Conservation (phyloP, 2,888 invertebrate genomes). For the Pollenia griseotomentosa region DNA sequence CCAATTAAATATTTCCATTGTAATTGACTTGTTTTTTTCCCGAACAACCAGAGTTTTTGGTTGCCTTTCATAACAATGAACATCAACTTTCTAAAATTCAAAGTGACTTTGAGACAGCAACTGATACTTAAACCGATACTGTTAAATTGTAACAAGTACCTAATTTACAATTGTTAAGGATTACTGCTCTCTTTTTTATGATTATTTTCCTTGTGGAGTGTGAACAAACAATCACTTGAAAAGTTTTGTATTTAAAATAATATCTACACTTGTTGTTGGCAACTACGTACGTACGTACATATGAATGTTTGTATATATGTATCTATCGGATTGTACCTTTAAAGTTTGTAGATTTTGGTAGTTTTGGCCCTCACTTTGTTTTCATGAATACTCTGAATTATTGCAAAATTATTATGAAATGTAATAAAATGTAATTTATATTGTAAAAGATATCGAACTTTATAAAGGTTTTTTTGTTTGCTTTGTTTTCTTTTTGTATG, state of each 20-base stretch:
- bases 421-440: conserved; percentile 72
- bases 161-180: conserved; percentile 16
- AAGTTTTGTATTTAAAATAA: conserved; percentile 1
- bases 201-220: not conserved
- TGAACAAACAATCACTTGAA: conserved; percentile 15
- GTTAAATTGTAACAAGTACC: conserved; percentile 21
- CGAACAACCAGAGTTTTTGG: not conserved
- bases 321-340: not conserved
- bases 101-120: not conserved
- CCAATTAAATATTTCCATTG: not conserved
- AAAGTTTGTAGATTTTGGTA: not conserved
- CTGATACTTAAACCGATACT: not conserved
- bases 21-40: conserved; percentile 7
- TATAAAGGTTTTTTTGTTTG: conserved; percentile 21
- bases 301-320: not conserved
- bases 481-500: too few species aligned
- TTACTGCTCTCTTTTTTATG: not conserved
- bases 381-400: conserved; percentile 36
- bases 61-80: not conserved
- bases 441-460: conserved; percentile 65
- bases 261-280: conserved; percentile 3
- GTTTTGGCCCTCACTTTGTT: not conserved
- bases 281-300: not conserved
- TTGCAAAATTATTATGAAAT: conserved; percentile 63
- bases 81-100: conserved; percentile 26